Evolutionary conservation across 2,113 vertebrate species (phyloP), one percentile per base, ranked within the genome.

Genomic region (Lichenostomus cassidix): DNA sequence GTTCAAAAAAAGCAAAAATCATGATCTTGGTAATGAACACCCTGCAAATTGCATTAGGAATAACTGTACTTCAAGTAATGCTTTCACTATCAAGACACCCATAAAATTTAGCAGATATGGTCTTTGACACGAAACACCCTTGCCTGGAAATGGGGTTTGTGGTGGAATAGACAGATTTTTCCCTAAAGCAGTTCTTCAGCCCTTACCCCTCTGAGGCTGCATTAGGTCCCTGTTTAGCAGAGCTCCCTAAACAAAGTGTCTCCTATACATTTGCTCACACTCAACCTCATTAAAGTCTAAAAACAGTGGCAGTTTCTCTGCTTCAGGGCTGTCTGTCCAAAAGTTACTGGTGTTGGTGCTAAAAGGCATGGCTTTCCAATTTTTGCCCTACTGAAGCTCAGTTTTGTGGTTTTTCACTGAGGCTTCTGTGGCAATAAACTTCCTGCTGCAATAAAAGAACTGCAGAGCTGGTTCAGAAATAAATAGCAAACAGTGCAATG

Each of bases 311-410:
- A 42, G 4, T 76, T 85, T 80, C 59, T 83, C 31, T 94, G 46
- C 64, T 49, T 83, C 50, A 29, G 15, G 17, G 49, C 10, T 67
- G 39, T 62, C 29, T n/a, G 13, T 25, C 35, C n/a, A 31, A 22
- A 47, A 75, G 20, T 2, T 53, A 19, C 0, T 59, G 28, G 0
- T n/a, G 15, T 13, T 25, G 39, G 5, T 73, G 25, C 24, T 42
- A 37, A 28, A 68, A 94, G 27, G 9, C 12, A 63, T 1, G 5
- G 24, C 46, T 49, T 87, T 75, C 55, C 19, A 75, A 2, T 44
- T 83, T 77, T 68, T 83, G 14, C 10, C 18, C 20, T 28, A 1
- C 27, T 71, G 71, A 70, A 91, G 39, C 15, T 87, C 53, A 47
- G 35, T 16, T 79, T 2, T 23, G 49, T 33, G 46, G 12, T 85